Percentiles rank a stretch among this genome's conserved stretches.
Conservation (phyloP, 2,888 invertebrate species). For the Drosophila fungiperda region DNA sequence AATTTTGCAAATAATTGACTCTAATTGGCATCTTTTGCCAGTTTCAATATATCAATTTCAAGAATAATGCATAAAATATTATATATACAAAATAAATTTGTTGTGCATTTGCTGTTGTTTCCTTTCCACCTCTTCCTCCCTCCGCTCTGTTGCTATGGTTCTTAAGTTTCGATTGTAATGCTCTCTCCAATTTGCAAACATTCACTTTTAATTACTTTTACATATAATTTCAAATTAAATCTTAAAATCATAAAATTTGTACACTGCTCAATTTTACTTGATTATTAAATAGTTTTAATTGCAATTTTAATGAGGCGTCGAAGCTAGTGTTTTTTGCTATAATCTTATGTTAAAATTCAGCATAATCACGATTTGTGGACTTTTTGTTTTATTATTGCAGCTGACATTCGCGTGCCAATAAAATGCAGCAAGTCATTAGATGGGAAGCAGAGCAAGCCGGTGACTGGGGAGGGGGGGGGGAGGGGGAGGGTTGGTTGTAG, state of each 20-base stretch:
- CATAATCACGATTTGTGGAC: conserved; percentile 45
- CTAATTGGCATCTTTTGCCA: background rate
- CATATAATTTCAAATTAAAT: background rate
- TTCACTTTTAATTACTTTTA: conserved; percentile 18
- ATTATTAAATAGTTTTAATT: conserved; percentile 21
- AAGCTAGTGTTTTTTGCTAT: conserved; percentile 16
- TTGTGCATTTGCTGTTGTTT: background rate
- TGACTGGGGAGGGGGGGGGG: background rate
- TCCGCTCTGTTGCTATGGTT: background rate
- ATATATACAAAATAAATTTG: background rate
- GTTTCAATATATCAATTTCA: background rate
- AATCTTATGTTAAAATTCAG: conserved; percentile 25
- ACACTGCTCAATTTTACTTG: conserved; percentile 23
- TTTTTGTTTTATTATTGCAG: conserved; percentile 25
- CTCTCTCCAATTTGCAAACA: conserved; percentile 26
- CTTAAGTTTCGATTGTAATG: background rate
- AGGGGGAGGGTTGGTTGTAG: background rate
- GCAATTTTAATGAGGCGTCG: conserved; percentile 31
- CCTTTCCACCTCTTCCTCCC: background rate
- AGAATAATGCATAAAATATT: background rate
- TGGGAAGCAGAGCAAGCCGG: background rate
- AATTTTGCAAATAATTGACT: background rate
- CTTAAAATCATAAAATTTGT: background rate
- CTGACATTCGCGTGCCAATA: conserved; percentile 51
- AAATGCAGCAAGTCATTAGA: conserved; percentile 32